Evolutionary conservation across 2,888 invertebrate genomes (phyloP).

Genomic region (Hedychridium roseum): DNA sequence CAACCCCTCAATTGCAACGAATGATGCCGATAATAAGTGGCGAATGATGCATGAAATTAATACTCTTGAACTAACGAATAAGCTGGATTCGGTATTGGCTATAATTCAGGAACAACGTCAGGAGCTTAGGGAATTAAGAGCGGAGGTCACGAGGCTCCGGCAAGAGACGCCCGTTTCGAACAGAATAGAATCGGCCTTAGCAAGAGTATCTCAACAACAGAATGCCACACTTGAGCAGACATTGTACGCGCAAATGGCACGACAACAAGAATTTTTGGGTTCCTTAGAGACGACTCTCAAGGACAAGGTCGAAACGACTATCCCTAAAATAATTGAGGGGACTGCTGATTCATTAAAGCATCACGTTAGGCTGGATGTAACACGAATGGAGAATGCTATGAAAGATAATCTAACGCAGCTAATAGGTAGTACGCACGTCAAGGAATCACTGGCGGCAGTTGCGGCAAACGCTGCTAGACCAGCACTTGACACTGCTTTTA

Average conservation of each 20-base stretch:
- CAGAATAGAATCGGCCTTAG: slow-evolving; percentile 49
- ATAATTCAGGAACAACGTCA: slow-evolving; percentile 53
- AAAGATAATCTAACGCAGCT: slow-evolving; percentile 83
- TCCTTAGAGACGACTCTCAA: slow-evolving; percentile 62
- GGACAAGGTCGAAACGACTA: slow-evolving; percentile 64
- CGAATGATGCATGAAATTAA: slow-evolving; percentile 36
- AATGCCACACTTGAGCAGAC: slow-evolving; percentile 50
- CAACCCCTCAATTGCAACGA: slow-evolving; percentile 10
- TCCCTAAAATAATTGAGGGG: slow-evolving; percentile 70
- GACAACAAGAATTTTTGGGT: slow-evolving; percentile 52
- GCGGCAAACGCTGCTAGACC: slow-evolving; percentile 76
- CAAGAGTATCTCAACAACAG: slow-evolving; percentile 51
- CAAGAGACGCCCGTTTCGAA: slow-evolving; percentile 50
- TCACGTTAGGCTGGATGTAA: slow-evolving; percentile 66
- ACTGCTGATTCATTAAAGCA: slow-evolving; percentile 78
- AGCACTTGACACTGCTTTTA: slow-evolving; percentile 79
- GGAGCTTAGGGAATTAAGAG: slow-evolving; percentile 49
- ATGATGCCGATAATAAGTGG: slow-evolving; percentile 37
- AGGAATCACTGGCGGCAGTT: slow-evolving; percentile 77
- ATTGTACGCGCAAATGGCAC: slow-evolving; percentile 45
- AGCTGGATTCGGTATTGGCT: slow-evolving; percentile 52
- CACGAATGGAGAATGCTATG: slow-evolving; percentile 76
- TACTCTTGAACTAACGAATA: slow-evolving; percentile 42
- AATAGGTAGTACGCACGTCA: slow-evolving; percentile 74
- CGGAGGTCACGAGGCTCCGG: slow-evolving; percentile 48